Conservation (phyloP, 30 jellyfish, hydroid and myxozoan species). For the Pseudorhiza aurosa region DNA sequence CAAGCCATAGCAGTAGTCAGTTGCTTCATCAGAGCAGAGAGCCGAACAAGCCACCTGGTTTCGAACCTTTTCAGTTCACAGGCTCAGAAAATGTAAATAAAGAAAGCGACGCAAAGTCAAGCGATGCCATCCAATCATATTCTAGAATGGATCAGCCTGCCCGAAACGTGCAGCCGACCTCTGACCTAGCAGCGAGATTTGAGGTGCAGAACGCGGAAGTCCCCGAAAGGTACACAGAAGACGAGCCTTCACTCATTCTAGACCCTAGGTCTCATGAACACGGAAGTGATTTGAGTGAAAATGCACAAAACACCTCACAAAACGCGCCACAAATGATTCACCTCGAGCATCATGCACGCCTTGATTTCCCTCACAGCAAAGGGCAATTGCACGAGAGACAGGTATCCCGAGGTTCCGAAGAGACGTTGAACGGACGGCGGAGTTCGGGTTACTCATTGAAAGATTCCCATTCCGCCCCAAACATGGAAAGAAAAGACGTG, state of each 20-base stretch:
- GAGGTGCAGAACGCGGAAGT: background rate
- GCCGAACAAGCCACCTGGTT: too few relatives aligned
- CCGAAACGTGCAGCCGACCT: background rate
- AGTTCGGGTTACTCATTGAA: background rate
- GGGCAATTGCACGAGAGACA: constrained; percentile 15
- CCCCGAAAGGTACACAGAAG: constrained; percentile 32
- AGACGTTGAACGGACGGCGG: background rate
- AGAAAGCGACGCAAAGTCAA: background rate
- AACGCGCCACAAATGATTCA: constrained; percentile 2
- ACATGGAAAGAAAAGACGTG: background rate
- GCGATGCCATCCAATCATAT: background rate
- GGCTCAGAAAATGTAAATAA: background rate
- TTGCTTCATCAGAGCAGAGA: background rate
- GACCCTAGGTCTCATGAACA: constrained; percentile 43
- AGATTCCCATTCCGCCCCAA: background rate
- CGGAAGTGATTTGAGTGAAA: background rate
- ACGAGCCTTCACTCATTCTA: constrained; percentile 25
- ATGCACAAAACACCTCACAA: background rate
- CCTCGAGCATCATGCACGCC: constrained; percentile 38
- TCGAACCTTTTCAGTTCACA: constrained; percentile 1
- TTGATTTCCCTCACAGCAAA: constrained; percentile 32
- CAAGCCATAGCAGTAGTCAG: background rate
- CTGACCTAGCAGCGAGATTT: background rate
- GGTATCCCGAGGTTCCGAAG: constrained; percentile 1
- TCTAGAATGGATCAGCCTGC: background rate